Conservation (phyloP, 2,797 vertebrate species). For the Gobio occitaniae region DNA sequence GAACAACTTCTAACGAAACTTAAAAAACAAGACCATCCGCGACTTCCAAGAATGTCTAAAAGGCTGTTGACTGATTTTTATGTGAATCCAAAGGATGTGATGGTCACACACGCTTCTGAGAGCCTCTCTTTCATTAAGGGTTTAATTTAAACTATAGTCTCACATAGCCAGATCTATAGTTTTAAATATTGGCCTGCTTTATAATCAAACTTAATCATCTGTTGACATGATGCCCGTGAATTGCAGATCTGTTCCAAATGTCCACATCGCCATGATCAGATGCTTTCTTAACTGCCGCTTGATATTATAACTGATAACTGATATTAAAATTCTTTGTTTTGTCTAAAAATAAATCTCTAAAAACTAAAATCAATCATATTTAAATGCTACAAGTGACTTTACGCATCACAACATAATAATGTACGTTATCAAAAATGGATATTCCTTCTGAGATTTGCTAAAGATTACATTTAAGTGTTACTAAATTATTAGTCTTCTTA, state of each 20-base stretch:
- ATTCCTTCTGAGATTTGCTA: neutral
- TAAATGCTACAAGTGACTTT: neutral
- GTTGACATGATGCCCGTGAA: neutral
- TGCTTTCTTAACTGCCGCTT: too few relatives aligned
- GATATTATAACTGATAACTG: too few relatives aligned
- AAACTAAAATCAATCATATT: neutral
- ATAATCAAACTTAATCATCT: neutral
- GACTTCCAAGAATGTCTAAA: neutral
- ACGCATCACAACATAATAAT: neutral
- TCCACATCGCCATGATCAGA: neutral
- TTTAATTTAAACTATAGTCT: neutral
- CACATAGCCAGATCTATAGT: neutral
- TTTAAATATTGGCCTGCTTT: conserved; percentile 42
- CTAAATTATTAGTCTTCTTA: neutral
- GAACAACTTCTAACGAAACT: neutral
- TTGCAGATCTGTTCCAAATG: too few relatives aligned
- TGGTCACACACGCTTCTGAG: neutral
- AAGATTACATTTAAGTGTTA: neutral
- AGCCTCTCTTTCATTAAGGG: neutral
- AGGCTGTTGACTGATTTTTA: neutral
- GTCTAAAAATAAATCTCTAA: neutral
- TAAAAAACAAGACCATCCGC: neutral
- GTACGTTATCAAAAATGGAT: neutral
- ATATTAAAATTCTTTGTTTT: neutral
- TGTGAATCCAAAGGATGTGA: neutral